Base-by-base conservation (phyloP, 2,888 invertebrate genomes). In the Terebella lapidaria region DNA sequence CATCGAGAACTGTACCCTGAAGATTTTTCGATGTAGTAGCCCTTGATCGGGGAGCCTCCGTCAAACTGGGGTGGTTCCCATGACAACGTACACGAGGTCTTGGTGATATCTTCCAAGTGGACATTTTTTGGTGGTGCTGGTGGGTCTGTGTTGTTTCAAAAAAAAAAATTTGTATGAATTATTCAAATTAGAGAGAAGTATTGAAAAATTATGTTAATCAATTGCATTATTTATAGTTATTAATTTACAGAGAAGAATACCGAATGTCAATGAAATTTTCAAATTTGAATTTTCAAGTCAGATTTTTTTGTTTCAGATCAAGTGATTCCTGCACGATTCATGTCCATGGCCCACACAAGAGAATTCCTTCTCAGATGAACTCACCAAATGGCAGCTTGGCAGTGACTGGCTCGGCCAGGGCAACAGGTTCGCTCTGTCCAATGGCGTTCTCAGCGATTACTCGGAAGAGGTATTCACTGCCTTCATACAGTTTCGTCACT, bases 361-460 rank as follows among this genome's bases (percentile, higher is more conserved):
- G n/a, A n/a, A n/a, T n/a, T n/a, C n/a, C n/a, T n/a, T n/a, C n/a
- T n/a, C n/a, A n/a, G n/a, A n/a, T n/a, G n/a, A 26, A 55, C 65
- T 54, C 20, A 68, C 68, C 66, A 47, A 67, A 67, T 45, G 65
- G 63, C 27, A 66, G 62, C 46, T 61, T 67, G 10, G 67, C 67
- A 10, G 52, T 62, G 49, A 66, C 61, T 3, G 67, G 62, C 18
- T 67, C 62, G 4, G 47, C 56, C 24, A 64, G 54, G n/a, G 29
- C 30, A 10, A 55, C 63, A 15, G 66, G 64, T 28, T 62, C 61
- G 27, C 66, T 61, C 28, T 58, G 54, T n/a, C 93, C 85, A 85
- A 94, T 92, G 83, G 89, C 86, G 52, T 72, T 72, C 51, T 64
- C 68, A 54, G 72, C 72, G 5, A 56, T 57, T 25, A 72, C 70